Evolutionary conservation across 2,797 vertebrate genomes (phyloP), one percentile per base, ranked within the genome.

Genomic region (Mus minutoides): DNA sequence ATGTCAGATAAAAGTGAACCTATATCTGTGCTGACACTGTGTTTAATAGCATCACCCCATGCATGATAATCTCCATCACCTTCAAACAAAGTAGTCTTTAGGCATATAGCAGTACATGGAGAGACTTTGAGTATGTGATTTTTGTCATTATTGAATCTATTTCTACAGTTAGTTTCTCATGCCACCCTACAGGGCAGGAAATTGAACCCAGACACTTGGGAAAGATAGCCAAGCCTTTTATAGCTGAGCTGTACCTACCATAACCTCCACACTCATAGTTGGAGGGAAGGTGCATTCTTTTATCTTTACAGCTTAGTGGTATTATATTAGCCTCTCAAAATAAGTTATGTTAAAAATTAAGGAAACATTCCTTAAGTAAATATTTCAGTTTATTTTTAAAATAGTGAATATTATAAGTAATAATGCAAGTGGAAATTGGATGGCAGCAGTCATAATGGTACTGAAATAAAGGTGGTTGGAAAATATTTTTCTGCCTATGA

Each of bases 341-440:
- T 11, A 52, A 71, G 7, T 31, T 64, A 54, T 79, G 16, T 12
- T 9, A 49, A 62, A 92, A 73, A 84, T 19, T 11, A 79, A 88
- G 13, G 8, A 54, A 76, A 73, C 46, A 54, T 10, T 22, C 54
- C 21, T 12, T 88, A 22, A 40, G 8, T 78, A 54, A 88, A 73
- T 34, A 34, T 49, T 67, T 84, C 88, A 13, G 67, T n/a, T 94
- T 71, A 62, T 79, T 69, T 94, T 94, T 56, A 14, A 80, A 62
- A 75, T 56, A 84, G 1, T 16, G 4, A 22, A 34, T 3, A 3
- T 62, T 9, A 22, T 64, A 58, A 88, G 46, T 10, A 62, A 52
- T 10, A 64, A 56, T 73, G 54, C 29, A 79, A 88, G 17, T 71
- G 22, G 3, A 54, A 79, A 0, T 37, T 87, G 24, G 91, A 90